Base-by-base conservation (phyloP, 2,797 vertebrate species). In the Anabas testudineus region DNA sequence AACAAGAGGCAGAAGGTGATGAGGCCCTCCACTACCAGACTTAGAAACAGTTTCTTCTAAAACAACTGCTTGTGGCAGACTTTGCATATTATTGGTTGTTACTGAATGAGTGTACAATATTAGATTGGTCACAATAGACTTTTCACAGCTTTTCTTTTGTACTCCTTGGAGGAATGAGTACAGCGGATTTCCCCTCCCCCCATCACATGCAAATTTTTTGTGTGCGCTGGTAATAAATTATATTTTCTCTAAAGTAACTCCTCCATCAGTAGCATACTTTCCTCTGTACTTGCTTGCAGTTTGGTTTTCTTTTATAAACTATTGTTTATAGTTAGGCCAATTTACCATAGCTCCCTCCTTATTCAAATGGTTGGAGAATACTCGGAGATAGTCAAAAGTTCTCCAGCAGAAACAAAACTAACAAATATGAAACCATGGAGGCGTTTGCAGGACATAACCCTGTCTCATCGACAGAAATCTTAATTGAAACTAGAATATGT, bases 1-100 rank as follows among this genome's bases (percentile, higher is more conserved):
- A 34, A 10, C 47, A 26, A 47, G 47, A 16, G 14, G 47, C 28
- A 9, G 6, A 1, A 4, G 19, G 22, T 10, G 21, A 47, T 47
- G 45, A 47, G 45, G 19, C 47, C 19, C 45, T 13, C 19, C 21
- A 22, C 45, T 22, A 10, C 12, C 45, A 24, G 10, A 19, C 45
- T 24, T 6, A 14, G 21, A 46, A 48, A 51, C 48, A 30, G 26
- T 15, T 30, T 30, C 26, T 12, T 18, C 12, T n/a, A 12, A 70
- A 39, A 59, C 56, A 45, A 45, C 41, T 53, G 22, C 12, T 39
- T 24, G 64, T 28, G 16, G 45, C 10, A 16, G 13, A 67, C 13
- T 15, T 39, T 15, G 14, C 37, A 39, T 37, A 14, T 14, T 39
- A 15, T 39, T 39, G 14, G 12, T 39, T 39, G 37, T 15, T 39